Evolutionary conservation across 1,140 invertebrate species (phyloP).

Genomic region (Lethocerus indicus): DNA sequence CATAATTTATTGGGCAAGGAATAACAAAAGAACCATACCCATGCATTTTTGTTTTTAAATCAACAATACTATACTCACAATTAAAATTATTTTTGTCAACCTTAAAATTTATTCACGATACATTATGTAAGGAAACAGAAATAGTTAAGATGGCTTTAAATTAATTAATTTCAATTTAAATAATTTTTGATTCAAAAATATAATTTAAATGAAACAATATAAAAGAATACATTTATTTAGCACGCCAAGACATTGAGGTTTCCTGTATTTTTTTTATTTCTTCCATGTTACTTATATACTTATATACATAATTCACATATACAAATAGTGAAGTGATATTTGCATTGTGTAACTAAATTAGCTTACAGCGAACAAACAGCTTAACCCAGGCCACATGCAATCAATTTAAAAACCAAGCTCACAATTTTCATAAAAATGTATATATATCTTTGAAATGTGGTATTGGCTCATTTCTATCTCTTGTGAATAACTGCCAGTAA

Average conservation of each 20-base stretch:
- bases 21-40: not conserved
- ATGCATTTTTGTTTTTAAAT: not conserved
- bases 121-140: constrained; percentile 10
- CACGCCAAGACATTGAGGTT: not conserved
- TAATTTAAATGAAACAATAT: not conserved
- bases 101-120: constrained; percentile 12
- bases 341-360: too few relatives aligned
- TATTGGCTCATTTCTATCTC: too few relatives aligned
- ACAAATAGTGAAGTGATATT: too few relatives aligned
- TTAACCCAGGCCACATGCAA: too few relatives aligned
- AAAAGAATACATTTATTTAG: not conserved
- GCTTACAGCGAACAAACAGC: too few relatives aligned
- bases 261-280: not conserved
- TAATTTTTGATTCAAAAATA: not conserved
- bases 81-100: constrained; percentile 10
- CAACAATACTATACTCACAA: constrained; percentile 1
- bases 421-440: too few relatives aligned
- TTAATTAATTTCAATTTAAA: not conserved
- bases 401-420: too few relatives aligned
- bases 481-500: too few relatives aligned
- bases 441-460: too few relatives aligned
- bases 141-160: not conserved
- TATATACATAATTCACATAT: too few relatives aligned
- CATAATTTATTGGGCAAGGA: not conserved
- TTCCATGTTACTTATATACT: not conserved